Percentiles rank a stretch among this genome's conserved stretches.
Evolutionary conservation across 2,888 invertebrate genomes (phyloP).

Genomic region (Hirtodrosophila alboralis): DNA sequence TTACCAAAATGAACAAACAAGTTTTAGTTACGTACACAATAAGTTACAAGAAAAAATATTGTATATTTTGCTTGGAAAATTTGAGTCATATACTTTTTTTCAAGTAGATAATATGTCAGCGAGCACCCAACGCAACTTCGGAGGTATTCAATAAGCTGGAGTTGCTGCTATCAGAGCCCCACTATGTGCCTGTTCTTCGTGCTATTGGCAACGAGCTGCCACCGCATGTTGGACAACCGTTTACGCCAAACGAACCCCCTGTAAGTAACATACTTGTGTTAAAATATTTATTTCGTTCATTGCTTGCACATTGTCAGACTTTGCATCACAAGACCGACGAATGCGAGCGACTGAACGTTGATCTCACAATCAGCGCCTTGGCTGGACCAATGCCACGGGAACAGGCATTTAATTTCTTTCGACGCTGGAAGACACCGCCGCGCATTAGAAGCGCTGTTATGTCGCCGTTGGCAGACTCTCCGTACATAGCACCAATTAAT

Average conservation of each 20-base stretch:
- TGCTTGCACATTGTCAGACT: conserved; percentile 84
- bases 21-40: too few relatives aligned
- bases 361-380: conserved; percentile 91
- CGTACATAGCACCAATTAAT: conserved; percentile 70
- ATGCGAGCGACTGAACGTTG: conserved; percentile 88
- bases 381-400: conserved; percentile 95
- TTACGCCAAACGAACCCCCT: conserved; percentile 89
- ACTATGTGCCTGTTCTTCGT: conserved; percentile 94
- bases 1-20: too few relatives aligned
- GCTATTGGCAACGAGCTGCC: conserved; percentile 90
- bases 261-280: conserved; percentile 84
- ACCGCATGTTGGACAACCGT: conserved; percentile 91
- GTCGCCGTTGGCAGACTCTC: conserved; percentile 63
- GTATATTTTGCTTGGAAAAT: not conserved
- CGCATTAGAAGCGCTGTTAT: conserved; percentile 81
- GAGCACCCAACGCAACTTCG: conserved; percentile 85
- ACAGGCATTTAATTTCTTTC: conserved; percentile 89
- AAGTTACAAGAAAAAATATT: too few relatives aligned
- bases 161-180: conserved; percentile 89
- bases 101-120: conserved; percentile 89
- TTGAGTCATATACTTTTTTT: not conserved
- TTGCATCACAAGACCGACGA: conserved; percentile 83
- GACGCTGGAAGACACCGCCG: conserved; percentile 93
- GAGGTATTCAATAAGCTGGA: conserved; percentile 86
- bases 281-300: not conserved